These are phyloP conservation scores for Idris sp. DNA, from an alignment of 1,140 invertebrate genomes.

Conservation along the genomic window DNA sequence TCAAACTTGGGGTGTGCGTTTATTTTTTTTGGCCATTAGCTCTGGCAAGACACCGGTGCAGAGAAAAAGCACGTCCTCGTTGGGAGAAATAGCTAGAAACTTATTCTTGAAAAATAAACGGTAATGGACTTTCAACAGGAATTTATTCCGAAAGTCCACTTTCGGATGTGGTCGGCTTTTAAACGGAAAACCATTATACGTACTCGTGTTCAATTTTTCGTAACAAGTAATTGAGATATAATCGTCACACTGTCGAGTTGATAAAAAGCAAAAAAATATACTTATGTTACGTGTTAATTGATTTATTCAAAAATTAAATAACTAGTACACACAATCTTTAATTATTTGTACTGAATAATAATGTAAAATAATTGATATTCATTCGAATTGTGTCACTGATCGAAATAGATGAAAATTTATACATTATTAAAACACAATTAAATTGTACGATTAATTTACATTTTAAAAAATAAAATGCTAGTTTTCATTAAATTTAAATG, in stretches of 20 bases:
- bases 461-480: too few relatives aligned
- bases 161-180: constrained; percentile 18
- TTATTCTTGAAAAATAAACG: constrained; percentile 52
- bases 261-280: too few relatives aligned
- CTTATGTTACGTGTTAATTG: too few relatives aligned
- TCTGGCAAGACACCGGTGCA: constrained; percentile 22
- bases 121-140: constrained; percentile 54
- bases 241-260: background rate
- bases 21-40: constrained; percentile 54
- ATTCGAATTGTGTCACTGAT: too few relatives aligned
- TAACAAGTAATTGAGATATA: constrained; percentile 20
- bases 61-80: constrained; percentile 32
- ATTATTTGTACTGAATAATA: too few relatives aligned
- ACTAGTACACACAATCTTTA: too few relatives aligned
- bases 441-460: too few relatives aligned
- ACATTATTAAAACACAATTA: too few relatives aligned
- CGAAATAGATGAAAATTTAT: too few relatives aligned
- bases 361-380: too few relatives aligned
- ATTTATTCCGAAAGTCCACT: constrained; percentile 46
- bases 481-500: too few relatives aligned
- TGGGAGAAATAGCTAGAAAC: constrained; percentile 44
- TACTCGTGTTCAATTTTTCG: constrained; percentile 19
- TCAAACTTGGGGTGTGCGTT: constrained; percentile 19
- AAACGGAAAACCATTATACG: constrained; percentile 17
- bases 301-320: too few relatives aligned